Evolutionary conservation across 2,113 vertebrate species (phyloP).

Genomic region (Apteryx mantelli): DNA sequence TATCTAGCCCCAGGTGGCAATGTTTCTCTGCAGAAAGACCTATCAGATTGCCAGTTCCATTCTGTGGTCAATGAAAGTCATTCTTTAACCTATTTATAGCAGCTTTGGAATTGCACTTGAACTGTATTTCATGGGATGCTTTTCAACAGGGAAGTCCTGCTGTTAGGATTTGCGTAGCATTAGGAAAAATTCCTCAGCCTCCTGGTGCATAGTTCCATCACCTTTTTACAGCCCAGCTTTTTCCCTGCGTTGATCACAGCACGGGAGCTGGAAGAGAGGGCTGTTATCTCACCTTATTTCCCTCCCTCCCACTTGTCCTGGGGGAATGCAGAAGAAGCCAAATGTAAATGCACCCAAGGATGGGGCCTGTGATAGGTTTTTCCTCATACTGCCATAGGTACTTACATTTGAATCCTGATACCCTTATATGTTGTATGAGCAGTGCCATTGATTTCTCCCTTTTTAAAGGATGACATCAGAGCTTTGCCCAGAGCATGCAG

Average conservation of each 20-base stretch:
- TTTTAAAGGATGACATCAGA: background rate
- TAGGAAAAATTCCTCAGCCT: background rate
- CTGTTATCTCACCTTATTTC: background rate
- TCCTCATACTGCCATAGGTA: accelerated
- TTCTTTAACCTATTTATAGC: background rate
- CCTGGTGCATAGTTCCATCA: background rate
- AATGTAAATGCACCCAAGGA: background rate
- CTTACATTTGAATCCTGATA: background rate
- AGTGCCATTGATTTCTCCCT: background rate
- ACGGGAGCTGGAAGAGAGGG: background rate
- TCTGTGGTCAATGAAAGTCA: background rate
- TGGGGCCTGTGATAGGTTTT: background rate
- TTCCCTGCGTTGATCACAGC: background rate
- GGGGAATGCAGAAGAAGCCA: background rate
- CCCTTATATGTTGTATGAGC: accelerated
- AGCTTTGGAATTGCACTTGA: background rate
- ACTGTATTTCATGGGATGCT: background rate
- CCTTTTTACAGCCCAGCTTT: background rate
- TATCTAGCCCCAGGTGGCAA: accelerated
- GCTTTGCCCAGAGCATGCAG: background rate
- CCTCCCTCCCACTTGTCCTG: background rate
- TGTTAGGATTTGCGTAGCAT: background rate
- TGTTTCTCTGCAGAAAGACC: background rate
- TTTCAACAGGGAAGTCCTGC: background rate
- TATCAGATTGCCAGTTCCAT: accelerated